These are phyloP conservation scores for Chelonus insularis DNA, from an alignment of 1,140 invertebrate genomes.

Conservation along the genomic window DNA sequence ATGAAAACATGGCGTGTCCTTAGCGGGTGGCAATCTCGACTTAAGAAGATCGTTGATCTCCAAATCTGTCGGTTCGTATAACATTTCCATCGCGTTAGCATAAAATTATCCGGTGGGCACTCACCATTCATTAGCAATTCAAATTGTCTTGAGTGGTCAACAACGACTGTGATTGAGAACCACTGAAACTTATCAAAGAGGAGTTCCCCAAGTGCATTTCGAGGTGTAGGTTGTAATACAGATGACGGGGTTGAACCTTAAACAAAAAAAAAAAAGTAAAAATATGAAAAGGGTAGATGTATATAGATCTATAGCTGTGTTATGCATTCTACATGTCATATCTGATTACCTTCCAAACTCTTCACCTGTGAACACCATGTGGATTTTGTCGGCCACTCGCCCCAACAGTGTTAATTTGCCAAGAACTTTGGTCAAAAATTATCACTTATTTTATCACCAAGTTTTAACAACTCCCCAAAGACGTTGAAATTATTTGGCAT, in stretches of 20 bases:
- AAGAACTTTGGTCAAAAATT: slow-evolving; percentile 5
- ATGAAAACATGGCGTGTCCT: background rate
- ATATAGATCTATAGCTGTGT: too few relatives aligned
- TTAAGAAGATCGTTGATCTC: slow-evolving; percentile 37
- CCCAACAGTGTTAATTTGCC: slow-evolving; percentile 39
- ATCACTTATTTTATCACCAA: too few relatives aligned
- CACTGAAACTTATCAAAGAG: slow-evolving; percentile 32
- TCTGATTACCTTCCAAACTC: slow-evolving; percentile 37
- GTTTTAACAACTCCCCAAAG: too few relatives aligned
- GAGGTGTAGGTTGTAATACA: background rate
- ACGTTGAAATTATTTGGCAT: too few relatives aligned
- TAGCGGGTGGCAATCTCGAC: slow-evolving; percentile 5
- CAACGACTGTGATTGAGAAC: slow-evolving; percentile 39
- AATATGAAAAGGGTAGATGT: background rate
- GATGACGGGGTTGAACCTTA: slow-evolving; percentile 21
- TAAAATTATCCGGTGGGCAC: slow-evolving; percentile 43
- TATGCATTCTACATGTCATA: slow-evolving; percentile 26
- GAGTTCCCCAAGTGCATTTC: background rate
- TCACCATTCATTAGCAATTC: slow-evolving; percentile 46
- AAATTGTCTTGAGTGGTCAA: slow-evolving; percentile 32
- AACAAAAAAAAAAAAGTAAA: background rate
- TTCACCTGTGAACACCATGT: slow-evolving; percentile 44
- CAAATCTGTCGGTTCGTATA: slow-evolving; percentile 47
- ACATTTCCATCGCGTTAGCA: slow-evolving; percentile 49
- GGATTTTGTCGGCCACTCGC: slow-evolving; percentile 31